Base-by-base conservation (phyloP, 2,797 vertebrate genomes). In the Phoeniculus purpureus region DNA sequence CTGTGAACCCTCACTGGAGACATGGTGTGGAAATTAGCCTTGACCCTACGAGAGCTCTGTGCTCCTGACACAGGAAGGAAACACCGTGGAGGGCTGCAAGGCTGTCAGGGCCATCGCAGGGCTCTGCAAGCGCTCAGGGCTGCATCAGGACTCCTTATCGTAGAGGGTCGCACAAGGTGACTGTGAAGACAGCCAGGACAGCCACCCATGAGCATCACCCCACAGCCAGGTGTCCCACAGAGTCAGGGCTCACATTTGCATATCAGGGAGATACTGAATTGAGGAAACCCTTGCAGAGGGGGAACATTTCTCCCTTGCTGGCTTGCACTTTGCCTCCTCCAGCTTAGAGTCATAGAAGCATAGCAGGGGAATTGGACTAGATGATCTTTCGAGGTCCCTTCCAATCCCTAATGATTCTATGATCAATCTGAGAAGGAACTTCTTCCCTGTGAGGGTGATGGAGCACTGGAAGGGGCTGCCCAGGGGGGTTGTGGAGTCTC, bases 261-360 rank as follows among this genome's bases (percentile, higher is more conserved):
- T 74, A 29, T 13, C 23, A 10, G 59, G 27, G 20, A 73, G 34
- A 66, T 34, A 62, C 2, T 65, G 66, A 92, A 94, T 85, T 54
- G 52, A 93, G 88, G 84, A 90, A 95, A 45, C 40, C 47, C 45
- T 77, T 40, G 37, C 20, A 74, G 64, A 17, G 58, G 59, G 9
- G 1, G 22, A n/a, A 59, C 6, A 82, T 14, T n/a, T 85, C 55
- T 51, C 55, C 31, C 55, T 68, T 25, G 8, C 7, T 1, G 1
- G 10, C 13, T 82, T 6, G 2, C 19, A 13, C 70, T 77, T 88
- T 72, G 12, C n/a, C 6, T 37, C 26, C 58, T 77, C 45, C 43
- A 43, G 43, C 43, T 43, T 43, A 43, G 43, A 43, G 37, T 12
- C 37, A n/a, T n/a, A n/a, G n/a, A n/a, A n/a, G n/a, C n/a, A n/a